Base-by-base conservation (phyloP, 2,888 invertebrate species). In the Leptopilina drosophilae region DNA sequence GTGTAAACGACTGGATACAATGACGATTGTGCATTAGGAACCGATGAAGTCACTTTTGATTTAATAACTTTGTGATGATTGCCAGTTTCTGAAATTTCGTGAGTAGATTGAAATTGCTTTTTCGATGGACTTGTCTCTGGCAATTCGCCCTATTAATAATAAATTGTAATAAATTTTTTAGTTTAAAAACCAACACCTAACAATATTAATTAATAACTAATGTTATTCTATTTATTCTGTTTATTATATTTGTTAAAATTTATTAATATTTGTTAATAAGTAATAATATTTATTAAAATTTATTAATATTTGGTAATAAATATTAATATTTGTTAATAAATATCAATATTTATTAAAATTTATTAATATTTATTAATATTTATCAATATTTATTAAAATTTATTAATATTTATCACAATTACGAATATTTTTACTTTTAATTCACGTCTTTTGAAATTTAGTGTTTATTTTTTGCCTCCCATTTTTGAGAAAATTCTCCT, bases 1-100 rank as follows among this genome's bases (percentile, higher is more conserved):
- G 81, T 66, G 64, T 81, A 79, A 8, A 80, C 49, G 0, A 82
- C 42, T 42, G 87, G 76, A 77, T 87, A 69, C 42, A 87, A 81
- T 64, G 87, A 83, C 77, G 83, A 82, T 20, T 84, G 79, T 4
- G 81, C 73, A 76, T 62, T 82, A 53, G 82, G 77, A 62, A 82
- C 77, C 64, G 80, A 65, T 69, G 81, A 40, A 80, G 62, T 33
- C 33, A 33, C 80, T 83, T 78, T 82, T 42, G 85, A 40, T 77
- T 82, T 83, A n/a, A 69, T 20, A 64, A 77, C 0, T 82, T 83
- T 85, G 56, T 83, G 80, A 40, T 53, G 33, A 67, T 20, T 78
- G 69, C 76, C 82, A 40, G 42, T 49, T 12, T 82, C 80, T 53
- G 69, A 26, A 69, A 40, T 26, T 67, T 79, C 33, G 9, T 79